Conservation (phyloP, 2,797 vertebrate genomes). For the Onychomys arenicola region DNA sequence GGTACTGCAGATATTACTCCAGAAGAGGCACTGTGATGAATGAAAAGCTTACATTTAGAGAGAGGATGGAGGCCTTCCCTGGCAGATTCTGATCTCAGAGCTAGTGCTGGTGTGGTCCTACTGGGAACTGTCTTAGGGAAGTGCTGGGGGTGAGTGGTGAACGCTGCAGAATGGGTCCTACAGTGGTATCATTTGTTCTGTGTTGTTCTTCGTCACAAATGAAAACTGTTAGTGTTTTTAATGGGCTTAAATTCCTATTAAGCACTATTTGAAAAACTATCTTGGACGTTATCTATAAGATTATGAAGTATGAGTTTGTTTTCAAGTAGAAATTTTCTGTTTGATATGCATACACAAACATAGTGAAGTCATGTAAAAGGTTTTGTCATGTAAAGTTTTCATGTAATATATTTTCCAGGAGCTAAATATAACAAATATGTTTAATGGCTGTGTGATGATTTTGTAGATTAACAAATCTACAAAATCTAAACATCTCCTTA, state of each 20-base stretch:
- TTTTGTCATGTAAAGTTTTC: slow-evolving; percentile 11
- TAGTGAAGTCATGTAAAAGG: neutral
- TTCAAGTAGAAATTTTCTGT: neutral
- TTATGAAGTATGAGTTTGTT: neutral
- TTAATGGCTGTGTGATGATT: neutral
- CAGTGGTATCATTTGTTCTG: neutral
- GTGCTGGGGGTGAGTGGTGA: neutral
- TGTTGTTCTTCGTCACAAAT: slow-evolving; percentile 3
- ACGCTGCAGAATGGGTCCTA: neutral
- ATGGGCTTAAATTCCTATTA: slow-evolving; percentile 7
- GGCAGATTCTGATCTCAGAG: neutral
- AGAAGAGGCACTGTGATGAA: neutral
- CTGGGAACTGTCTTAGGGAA: neutral
- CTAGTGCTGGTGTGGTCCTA: neutral
- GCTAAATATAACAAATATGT: neutral
- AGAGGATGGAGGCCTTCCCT: neutral
- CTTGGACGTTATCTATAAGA: neutral
- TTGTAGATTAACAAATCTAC: too few relatives aligned
- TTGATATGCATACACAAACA: neutral
- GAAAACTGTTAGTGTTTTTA: neutral
- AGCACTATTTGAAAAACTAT: neutral
- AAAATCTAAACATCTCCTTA: neutral
- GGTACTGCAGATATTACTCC: neutral
- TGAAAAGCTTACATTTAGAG: neutral
- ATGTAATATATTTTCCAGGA: neutral